Base-by-base conservation (phyloP, 2,113 vertebrate genomes). In the Damaliscus lunatus region DNA sequence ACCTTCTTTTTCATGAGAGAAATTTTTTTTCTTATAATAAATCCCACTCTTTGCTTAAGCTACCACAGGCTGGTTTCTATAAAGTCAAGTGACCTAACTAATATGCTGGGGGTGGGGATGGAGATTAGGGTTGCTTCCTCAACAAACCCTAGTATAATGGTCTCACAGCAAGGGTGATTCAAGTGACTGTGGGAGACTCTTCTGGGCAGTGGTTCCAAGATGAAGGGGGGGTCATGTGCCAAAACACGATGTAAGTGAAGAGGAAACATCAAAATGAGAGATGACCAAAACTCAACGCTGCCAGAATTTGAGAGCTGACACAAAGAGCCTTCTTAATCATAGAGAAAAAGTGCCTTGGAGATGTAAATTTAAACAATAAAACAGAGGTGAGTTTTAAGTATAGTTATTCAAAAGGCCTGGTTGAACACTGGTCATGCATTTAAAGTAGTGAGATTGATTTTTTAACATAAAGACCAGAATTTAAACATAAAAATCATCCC, bases 231-330 rank as follows among this genome's bases (percentile, higher is more conserved):
- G 25, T 85, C 21, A 53, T 15, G 8, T 53, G 13, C 43, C 48
- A 55, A 95, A 36, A 96, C 67, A 91, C 88, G 8, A 95, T 71
- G 59, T 36, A 81, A 96, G 5, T 81, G 87, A 93, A 90, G 94
- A 81, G 80, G 59, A 97, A 97, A 89, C 81, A 94, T 96, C 52
- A 95, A 94, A 92, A 97, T 84, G 53, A 95, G 84, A 94, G 64
- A 40, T 36, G 92, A 96, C 91, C 25, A 96, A 94, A 94, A 93
- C 10, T 89, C 52, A 60, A 8, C 8, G 21, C 86, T 77, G 59
- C 77, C 86, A 88, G 89, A 89, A 93, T 80, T 77, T 80, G 57
- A 84, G 62, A 96, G 29, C 77, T 93, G 43, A 29, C 23, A 64
- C 64, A 88, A 92, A 97, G 78, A 74, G 50, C 27, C 40, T 86